A percentile compares a stretch with the other conserved stretches of the same genome.
Evolutionary conservation across 2,797 vertebrate genomes (phyloP).

Genomic region (Sebastolobus alascanus): DNA sequence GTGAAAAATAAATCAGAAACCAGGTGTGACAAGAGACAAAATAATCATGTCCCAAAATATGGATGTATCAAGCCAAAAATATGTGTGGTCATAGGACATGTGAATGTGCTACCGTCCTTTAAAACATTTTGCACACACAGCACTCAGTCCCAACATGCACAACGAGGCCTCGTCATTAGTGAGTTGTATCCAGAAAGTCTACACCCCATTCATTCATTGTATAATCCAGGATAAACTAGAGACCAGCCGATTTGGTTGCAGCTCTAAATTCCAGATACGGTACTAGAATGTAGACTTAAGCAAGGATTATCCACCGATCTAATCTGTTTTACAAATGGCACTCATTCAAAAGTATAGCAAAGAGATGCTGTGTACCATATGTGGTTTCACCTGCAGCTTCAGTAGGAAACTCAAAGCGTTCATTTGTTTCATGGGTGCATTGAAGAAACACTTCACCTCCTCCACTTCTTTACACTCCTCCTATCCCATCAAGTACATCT

Average conservation of each 20-base stretch:
- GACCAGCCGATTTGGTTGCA: slow-evolving; percentile 35
- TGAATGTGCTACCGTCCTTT: neutral
- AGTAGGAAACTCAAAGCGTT: neutral
- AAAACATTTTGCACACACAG: neutral
- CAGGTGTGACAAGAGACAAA: neutral
- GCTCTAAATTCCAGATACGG: slow-evolving; percentile 61
- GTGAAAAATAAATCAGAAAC: neutral
- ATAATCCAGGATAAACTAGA: slow-evolving; percentile 64
- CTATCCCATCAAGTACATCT: neutral
- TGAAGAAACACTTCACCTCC: neutral
- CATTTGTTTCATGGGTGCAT: neutral
- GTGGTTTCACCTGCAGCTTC: slow-evolving; percentile 6
- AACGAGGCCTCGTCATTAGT: neutral
- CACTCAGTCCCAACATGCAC: neutral
- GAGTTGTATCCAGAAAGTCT: slow-evolving; percentile 19
- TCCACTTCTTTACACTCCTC: neutral
- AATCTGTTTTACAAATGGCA: slow-evolving; percentile 55
- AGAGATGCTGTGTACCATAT: neutral
- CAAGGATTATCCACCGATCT: slow-evolving; percentile 62
- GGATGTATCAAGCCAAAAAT: neutral
- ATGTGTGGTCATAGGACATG: neutral
- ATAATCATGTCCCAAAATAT: neutral
- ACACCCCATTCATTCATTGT: slow-evolving; percentile 5
- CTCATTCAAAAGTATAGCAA: slow-evolving; percentile 18
- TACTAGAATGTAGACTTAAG: slow-evolving; percentile 55